Evolutionary conservation across 2,888 invertebrate genomes (phyloP).

Genomic region (Amphimallon solstitiale): DNA sequence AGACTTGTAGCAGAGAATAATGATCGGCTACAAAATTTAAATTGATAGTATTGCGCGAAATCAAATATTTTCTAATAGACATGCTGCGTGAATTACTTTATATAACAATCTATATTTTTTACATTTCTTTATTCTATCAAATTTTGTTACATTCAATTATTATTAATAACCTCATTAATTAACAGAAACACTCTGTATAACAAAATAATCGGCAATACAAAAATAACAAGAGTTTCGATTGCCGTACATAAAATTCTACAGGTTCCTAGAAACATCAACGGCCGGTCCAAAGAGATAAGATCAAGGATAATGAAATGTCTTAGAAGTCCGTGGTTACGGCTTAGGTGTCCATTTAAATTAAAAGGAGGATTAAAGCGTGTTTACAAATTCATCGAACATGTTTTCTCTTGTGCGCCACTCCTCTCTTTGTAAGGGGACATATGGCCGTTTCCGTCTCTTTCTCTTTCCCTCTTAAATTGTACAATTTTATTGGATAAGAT

Average conservation of each 20-base stretch:
- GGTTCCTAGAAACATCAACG: slow-evolving; percentile 35
- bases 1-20: no score
- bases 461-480: slow-evolving; percentile 15
- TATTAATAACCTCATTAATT: not conserved
- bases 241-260: slow-evolving; percentile 15
- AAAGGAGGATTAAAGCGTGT: slow-evolving; percentile 31
- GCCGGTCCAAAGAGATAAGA: slow-evolving; percentile 28
- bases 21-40: no score
- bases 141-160: no score
- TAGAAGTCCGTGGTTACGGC: slow-evolving; percentile 13
- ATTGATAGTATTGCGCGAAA: no score
- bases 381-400: slow-evolving; percentile 35
- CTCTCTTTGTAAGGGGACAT: not conserved
- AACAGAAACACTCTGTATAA: not conserved
- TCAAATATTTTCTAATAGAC: no score
- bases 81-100: no score
- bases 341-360: slow-evolving; percentile 36
- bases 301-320: slow-evolving; percentile 30
- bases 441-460: no score
- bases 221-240: slow-evolving; percentile 29
- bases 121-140: no score
- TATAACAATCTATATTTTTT: no score
- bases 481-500: slow-evolving; percentile 11
- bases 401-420: not conserved
- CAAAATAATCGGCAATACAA: slow-evolving; percentile 22